A percentile compares a stretch with the other conserved stretches of the same genome.
These are phyloP conservation scores for Drosophila trichaetosa DNA, from an alignment of 2,888 invertebrate species.

Conservation along the genomic window DNA sequence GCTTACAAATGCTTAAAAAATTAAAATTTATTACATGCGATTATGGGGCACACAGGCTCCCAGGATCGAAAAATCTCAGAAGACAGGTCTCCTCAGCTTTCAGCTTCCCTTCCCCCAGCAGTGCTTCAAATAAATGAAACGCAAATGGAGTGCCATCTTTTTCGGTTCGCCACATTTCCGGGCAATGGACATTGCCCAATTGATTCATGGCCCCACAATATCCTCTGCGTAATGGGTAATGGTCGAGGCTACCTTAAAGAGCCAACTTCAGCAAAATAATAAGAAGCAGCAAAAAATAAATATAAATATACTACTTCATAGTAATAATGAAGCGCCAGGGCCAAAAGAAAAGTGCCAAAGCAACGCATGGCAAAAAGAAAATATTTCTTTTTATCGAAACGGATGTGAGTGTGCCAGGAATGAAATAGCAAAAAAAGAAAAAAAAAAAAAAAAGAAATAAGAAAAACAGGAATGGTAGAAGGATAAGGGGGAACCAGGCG, in stretches of 20 bases:
- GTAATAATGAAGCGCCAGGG: slow-evolving; percentile 72
- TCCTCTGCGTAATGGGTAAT: slow-evolving; percentile 75
- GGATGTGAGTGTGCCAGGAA: slow-evolving; percentile 81
- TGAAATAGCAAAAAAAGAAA: slow-evolving; percentile 62
- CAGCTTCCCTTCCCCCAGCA: neutral
- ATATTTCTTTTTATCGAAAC: slow-evolving; percentile 83
- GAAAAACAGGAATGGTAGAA: slow-evolving; percentile 23
- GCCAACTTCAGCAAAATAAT: slow-evolving; percentile 68
- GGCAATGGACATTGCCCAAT: slow-evolving; percentile 71
- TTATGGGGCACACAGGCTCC: slow-evolving; percentile 52
- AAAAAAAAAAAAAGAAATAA: slow-evolving; percentile 41
- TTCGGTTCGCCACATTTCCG: slow-evolving; percentile 72
- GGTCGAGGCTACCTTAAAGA: slow-evolving; percentile 70
- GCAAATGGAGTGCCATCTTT: slow-evolving; percentile 68
- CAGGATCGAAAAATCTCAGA: slow-evolving; percentile 3
- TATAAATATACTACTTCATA: slow-evolving; percentile 69
- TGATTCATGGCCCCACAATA: slow-evolving; percentile 80
- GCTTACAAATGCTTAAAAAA: slow-evolving; percentile 82
- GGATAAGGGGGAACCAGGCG: slow-evolving; percentile 26
- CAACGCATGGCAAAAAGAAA: slow-evolving; percentile 78
- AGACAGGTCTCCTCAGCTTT: slow-evolving; percentile 11
- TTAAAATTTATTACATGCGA: slow-evolving; percentile 82
- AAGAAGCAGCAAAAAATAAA: slow-evolving; percentile 54
- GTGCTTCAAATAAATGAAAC: slow-evolving; percentile 28
- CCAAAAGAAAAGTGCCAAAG: slow-evolving; percentile 63